These are phyloP conservation scores for Petrophora chlorosata DNA, from an alignment of 2,888 invertebrate genomes.

Conservation along the genomic window DNA sequence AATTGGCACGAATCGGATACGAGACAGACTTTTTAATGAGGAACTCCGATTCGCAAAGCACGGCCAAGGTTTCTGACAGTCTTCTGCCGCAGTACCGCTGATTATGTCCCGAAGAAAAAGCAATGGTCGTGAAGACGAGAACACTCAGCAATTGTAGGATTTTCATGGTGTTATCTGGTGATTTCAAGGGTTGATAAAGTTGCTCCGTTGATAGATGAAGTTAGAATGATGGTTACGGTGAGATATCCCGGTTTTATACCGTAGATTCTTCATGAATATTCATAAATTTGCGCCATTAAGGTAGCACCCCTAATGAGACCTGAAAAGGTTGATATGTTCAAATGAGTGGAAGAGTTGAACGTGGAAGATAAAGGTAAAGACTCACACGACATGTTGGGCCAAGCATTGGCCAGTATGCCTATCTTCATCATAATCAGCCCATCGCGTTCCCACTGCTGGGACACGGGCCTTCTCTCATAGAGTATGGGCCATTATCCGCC, in stretches of 20 bases:
- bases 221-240: constrained; percentile 16
- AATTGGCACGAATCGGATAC: too few relatives aligned
- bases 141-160: constrained; percentile 20
- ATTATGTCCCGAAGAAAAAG: constrained; percentile 10
- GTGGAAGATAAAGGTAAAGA: too few relatives aligned
- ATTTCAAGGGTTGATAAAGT: constrained; percentile 10
- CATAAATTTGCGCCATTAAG: constrained; percentile 19
- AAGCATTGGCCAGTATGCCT: too few relatives aligned
- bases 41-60: constrained; percentile 19
- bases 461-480: too few relatives aligned
- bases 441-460: too few relatives aligned
- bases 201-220: constrained; percentile 10
- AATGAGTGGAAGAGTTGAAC: constrained; percentile 8
- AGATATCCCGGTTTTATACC: constrained; percentile 24
- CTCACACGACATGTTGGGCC: too few relatives aligned
- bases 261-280: constrained; percentile 30
- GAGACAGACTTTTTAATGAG: constrained; percentile 22
- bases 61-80: constrained; percentile 25
- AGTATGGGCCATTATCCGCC: too few relatives aligned
- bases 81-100: constrained; percentile 25
- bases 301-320: constrained; percentile 24
- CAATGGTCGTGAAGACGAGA: constrained; percentile 7
- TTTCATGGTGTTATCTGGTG: constrained; percentile 26
- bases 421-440: too few relatives aligned
- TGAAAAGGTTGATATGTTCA: constrained; percentile 20